phyloP scores from a whole-genome alignment of 2,797 vertebrate genomes.

The Cyprinella venusta region DNA sequence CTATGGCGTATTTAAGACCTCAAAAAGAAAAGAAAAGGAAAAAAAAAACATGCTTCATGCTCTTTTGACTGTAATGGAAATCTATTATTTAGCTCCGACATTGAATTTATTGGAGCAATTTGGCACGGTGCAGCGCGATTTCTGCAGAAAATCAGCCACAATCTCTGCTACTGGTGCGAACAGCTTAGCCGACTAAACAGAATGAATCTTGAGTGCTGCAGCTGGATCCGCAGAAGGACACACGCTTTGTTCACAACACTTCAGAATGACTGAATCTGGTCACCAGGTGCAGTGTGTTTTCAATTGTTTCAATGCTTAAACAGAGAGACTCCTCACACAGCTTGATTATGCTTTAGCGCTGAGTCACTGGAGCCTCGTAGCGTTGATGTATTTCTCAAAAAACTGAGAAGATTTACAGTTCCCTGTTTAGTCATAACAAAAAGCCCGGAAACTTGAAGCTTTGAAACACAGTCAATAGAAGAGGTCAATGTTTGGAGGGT shows the following conservation, averaged over 20 bases:
- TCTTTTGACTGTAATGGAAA: conserved; percentile 58
- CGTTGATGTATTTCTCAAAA: conserved; percentile 26
- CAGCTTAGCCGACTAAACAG: conserved; percentile 11
- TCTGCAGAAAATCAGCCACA: conserved; percentile 7
- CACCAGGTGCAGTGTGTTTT: neutral
- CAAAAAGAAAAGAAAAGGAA: conserved; percentile 49
- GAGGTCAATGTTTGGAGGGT: too few relatives aligned
- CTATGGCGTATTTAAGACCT: conserved; percentile 44
- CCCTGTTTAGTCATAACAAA: conserved; percentile 21
- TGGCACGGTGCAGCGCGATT: neutral
- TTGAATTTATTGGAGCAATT: conserved; percentile 45
- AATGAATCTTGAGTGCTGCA: neutral
- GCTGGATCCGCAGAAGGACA: conserved; percentile 1
- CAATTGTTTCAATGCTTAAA: conserved; percentile 24
- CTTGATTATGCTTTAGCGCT: conserved; percentile 15
- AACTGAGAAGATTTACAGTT: conserved; percentile 54
- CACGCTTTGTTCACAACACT: neutral
- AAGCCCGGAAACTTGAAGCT: conserved; percentile 3
- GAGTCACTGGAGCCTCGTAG: neutral
- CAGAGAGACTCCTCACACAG: conserved; percentile 37
- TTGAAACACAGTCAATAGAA: neutral
- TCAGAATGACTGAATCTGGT: conserved; percentile 11
- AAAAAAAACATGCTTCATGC: conserved; percentile 57
- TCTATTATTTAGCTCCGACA: conserved; percentile 59
- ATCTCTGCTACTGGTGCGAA: conserved; percentile 10